Base-by-base conservation (phyloP, 2,888 invertebrate genomes). In the Bellardia bayeri region DNA sequence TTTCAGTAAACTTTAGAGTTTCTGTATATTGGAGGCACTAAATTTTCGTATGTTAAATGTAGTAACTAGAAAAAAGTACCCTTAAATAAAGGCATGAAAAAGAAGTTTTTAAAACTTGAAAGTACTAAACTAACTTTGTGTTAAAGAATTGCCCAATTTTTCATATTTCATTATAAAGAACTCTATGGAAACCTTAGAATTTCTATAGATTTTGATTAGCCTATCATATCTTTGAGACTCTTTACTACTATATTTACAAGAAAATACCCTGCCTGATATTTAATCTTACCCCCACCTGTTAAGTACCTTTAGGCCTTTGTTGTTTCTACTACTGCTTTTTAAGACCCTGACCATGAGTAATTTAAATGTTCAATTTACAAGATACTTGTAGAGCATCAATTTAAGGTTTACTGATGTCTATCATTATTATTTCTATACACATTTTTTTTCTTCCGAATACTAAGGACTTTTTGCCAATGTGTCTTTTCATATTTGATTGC, bases 321-420 rank as follows among this genome's bases (percentile, higher is more conserved):
- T 61, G 1, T 40, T 11, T 11, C 37, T 64, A 8, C 51, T 16
- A 30, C n/a, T 37, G 11, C 7, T 56, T 49, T 63, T 45, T 63
- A 54, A 68, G 42, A 82, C 45, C 23, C 75, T 76, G 69, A 66
- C 58, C 82, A 71, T 64, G 71, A 71, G 83, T 71, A 64, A 81
- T 87, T 76, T 80, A 80, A 76, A 75, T 83, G 80, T 80, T 80
- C 71, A 83, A 83, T 87, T 87, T 81, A 80, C 56, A 66, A 64
- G 68, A 75, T 78, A 74, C 78, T 82, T 69, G 58, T 72, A 68
- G 40, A 86, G 58, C 82, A 63, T 71, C 80, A 74, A 86, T 75
- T 79, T 82, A 23, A 23, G 23, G 23, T 23, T 23, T 23, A 63
- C 71, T 86, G 74, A 51, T 71, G 64, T 61, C 78, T 72, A 75